Evolutionary conservation across 2,113 vertebrate genomes (phyloP), one percentile per base, ranked within the genome.

Genomic region (Neopipo cinnamomea): DNA sequence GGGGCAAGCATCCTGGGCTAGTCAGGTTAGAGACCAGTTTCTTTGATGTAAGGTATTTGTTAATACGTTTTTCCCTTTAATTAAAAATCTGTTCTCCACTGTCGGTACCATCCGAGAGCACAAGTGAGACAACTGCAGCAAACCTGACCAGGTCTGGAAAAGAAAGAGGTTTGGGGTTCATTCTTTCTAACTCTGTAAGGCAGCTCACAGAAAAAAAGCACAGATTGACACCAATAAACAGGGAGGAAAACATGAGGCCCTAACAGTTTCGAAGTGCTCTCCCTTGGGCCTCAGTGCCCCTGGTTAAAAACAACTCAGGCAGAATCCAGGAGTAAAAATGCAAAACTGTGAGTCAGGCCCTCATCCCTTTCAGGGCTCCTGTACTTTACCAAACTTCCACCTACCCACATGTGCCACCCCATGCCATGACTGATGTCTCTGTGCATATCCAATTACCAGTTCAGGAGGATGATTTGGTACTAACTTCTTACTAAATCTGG

Each of bases 41-140:
- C 98, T 98, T 98, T 97, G 96, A 98, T 96, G 93, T 97, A 92
- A 96, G 91, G 70, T 74, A 83, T 90, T 94, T 92, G 59, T 72
- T 97, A 95, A 96, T 94, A 85, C 68, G 21, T 42, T 95, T 77
- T 83, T 3, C 55, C 62, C 85, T 95, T 95, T 96, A 97, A 98
- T 97, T 97, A 95, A 97, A 97, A 98, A 96, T 94, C 95, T 17
- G 21, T 78, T 96, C 74, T 96, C 88, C 47, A 59, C 87, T 77
- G 87, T 87, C 88, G 92, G 74, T 93, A 72, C 75, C 83, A 56
- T 91, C 94, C 9, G 4, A 61, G 63, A 66, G 62, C 4, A 2
- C 37, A 52, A 90, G 41, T 10, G 39, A 93, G 42, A 88, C 55
- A 83, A 58, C 44, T 53, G 73, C 76, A 58, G 80, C 58, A 91